A percentile compares a stretch with the other conserved stretches of the same genome.
phyloP scores from a whole-genome alignment of 2,797 vertebrate genomes.

The Tokudaia tokunoshimensis region DNA sequence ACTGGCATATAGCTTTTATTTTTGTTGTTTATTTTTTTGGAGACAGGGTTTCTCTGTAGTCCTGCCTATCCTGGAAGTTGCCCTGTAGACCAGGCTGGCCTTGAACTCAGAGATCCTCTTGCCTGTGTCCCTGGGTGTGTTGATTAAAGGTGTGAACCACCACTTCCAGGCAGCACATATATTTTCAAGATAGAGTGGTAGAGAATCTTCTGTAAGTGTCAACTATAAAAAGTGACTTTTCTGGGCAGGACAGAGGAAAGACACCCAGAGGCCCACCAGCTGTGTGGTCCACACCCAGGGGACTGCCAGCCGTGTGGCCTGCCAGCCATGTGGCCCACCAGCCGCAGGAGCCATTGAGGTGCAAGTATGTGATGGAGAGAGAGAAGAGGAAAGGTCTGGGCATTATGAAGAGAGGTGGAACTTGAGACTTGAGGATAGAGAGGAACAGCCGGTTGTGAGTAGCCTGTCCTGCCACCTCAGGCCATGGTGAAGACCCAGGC shows the following conservation, averaged over 20 bases:
- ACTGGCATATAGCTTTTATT: background rate
- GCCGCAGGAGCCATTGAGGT: background rate
- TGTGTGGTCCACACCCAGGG: too few species aligned
- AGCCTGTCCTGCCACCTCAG: background rate
- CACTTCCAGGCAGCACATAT: background rate
- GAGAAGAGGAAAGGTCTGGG: background rate
- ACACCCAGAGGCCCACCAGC: background rate
- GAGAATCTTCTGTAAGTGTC: constrained; percentile 9
- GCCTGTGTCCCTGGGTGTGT: background rate
- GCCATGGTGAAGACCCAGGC: background rate
- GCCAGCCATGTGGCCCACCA: background rate
- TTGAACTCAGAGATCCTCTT: background rate
- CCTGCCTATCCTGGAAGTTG: background rate
- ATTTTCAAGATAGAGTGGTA: constrained; percentile 13
- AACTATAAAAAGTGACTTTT: background rate
- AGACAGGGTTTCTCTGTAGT: background rate
- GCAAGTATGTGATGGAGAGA: background rate
- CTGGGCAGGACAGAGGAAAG: background rate
- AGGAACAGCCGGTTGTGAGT: background rate
- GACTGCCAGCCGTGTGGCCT: background rate
- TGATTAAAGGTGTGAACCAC: background rate
- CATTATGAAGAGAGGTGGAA: background rate
- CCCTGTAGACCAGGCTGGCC: background rate
- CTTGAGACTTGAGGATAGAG: background rate
- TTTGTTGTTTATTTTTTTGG: background rate